Conservation (phyloP, 2,888 invertebrate species). For the Papilio demoleus region DNA sequence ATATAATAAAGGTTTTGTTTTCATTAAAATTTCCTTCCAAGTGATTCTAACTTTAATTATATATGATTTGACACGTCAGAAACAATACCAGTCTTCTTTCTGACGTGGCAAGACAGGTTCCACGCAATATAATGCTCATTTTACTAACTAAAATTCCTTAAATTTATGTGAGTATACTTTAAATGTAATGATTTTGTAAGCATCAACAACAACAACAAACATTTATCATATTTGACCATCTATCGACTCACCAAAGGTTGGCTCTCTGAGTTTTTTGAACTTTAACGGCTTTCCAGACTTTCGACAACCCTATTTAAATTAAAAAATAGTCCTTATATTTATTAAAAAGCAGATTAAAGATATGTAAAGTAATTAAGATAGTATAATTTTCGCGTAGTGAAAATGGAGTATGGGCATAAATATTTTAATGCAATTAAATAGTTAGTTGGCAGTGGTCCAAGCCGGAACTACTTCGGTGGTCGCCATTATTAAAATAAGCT, state of each 20-base stretch:
- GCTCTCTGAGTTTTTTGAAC: too few relatives aligned
- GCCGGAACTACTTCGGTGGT: conserved; percentile 33
- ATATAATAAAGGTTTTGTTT: too few relatives aligned
- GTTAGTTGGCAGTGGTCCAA: conserved; percentile 34
- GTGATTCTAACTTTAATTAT: not conserved
- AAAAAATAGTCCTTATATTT: too few relatives aligned
- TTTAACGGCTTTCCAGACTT: too few relatives aligned
- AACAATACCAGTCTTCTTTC: not conserved
- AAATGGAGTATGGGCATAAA: conserved; percentile 31
- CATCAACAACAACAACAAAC: too few relatives aligned
- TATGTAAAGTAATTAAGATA: conserved; percentile 15
- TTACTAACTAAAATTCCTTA: not conserved
- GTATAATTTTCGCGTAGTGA: conserved; percentile 26
- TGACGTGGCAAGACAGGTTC: not conserved
- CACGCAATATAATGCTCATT: not conserved
- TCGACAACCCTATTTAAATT: too few relatives aligned
- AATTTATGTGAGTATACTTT: not conserved
- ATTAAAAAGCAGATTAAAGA: not conserved
- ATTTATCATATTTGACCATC: too few relatives aligned
- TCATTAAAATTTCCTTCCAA: not conserved
- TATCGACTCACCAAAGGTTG: too few relatives aligned
- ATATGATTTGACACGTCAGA: not conserved
- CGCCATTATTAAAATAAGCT: conserved; percentile 37
- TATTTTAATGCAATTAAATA: conserved; percentile 36
- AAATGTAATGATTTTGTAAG: not conserved